Conservation (phyloP, 1,140 invertebrate species). For the Nephotettix cincticeps region DNA sequence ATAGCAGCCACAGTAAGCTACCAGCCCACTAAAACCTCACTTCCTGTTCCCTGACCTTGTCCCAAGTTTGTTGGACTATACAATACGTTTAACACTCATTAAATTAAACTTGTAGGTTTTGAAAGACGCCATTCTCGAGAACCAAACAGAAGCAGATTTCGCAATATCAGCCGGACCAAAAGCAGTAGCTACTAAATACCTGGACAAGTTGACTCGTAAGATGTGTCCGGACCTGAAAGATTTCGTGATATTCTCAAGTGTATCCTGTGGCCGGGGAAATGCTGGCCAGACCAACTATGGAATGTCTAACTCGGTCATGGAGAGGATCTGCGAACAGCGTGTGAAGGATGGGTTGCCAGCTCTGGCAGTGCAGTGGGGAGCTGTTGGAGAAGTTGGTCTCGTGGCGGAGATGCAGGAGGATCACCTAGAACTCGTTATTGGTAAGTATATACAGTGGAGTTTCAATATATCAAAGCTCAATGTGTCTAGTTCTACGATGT, state of each 20-base stretch:
- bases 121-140: constrained; percentile 60
- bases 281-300: constrained; percentile 88
- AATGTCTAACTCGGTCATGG: constrained; percentile 71
- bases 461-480: too few relatives aligned
- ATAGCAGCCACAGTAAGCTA: too few relatives aligned
- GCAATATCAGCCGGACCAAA: constrained; percentile 57
- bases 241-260: constrained; percentile 83
- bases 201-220: constrained; percentile 58
- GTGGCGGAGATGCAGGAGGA: constrained; percentile 82
- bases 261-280: constrained; percentile 86
- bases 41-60: too few relatives aligned
- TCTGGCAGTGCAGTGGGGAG: constrained; percentile 70
- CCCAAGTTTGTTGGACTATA: too few relatives aligned
- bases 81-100: too few relatives aligned
- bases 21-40: too few relatives aligned
- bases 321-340: constrained; percentile 65
- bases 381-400: constrained; percentile 66
- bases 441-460: constrained; percentile 22
- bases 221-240: constrained; percentile 57
- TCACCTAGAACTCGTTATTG: constrained; percentile 70
- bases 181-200: constrained; percentile 57
- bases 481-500: too few relatives aligned
- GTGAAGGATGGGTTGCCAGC: constrained; percentile 59
- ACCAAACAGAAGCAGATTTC: constrained; percentile 61
- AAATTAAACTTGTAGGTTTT: constrained; percentile 56